Evolutionary conservation across 2,797 vertebrate genomes (phyloP), one percentile per base, ranked within the genome.

Genomic region (Mus minutoides): DNA sequence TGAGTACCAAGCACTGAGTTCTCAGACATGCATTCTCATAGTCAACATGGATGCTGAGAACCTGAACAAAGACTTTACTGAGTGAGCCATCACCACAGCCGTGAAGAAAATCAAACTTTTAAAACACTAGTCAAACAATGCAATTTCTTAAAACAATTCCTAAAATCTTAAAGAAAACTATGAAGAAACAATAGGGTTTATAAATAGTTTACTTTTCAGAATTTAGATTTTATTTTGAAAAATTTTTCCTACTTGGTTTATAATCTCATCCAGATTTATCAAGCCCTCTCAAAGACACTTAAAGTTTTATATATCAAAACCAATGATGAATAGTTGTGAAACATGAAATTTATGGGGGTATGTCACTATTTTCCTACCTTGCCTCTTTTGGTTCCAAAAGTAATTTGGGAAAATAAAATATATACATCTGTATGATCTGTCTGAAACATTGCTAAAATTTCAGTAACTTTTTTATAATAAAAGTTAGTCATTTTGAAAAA

Each of bases 221-320:
- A 88, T 71, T 88, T 60, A n/a, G 17, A 2, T 86, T 78, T 73
- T 31, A 62, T 40, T 90, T 92, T 85, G 19, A 96, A 93, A 90
- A 60, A 29, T 49, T 56, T 83, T 58, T 77, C n/a, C 86, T 43
- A 8, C 9, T 89, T 75, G 13, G 17, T 82, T 88, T 64, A 92
- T 60, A 9, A 85, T 67, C 17, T 60, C 73, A 31, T 49, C 37
- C 26, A 94, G 14, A 80, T 67, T 69, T 76, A 85, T 11, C 10
- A 31, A 17, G 34, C 94, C 19, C 2, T 85, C 26, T 94, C 67
- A 56, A 91, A 94, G 11, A 83, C 0, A 10, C 54, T 46, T 21
- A 49, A 12, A 24, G 19, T 26, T 26, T 85, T 77, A n/a, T 13
- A 37, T 71, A 85, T 76, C n/a, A 82, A 90, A 82, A 49, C 9